Evolutionary conservation across 2,113 vertebrate species (phyloP).

Genomic region (Cynoglossus semilaevis): DNA sequence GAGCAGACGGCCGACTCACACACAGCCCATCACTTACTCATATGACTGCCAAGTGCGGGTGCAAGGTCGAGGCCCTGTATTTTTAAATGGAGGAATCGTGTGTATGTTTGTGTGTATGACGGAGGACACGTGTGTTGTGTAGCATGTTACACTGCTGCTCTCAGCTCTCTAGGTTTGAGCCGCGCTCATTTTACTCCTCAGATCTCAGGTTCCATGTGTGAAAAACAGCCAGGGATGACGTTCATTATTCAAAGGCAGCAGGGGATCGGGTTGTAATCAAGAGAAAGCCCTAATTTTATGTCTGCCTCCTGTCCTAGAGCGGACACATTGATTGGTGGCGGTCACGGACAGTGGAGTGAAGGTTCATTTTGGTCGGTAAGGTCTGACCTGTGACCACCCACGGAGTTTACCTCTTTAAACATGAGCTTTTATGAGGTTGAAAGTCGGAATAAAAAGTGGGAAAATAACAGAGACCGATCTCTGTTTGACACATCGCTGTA

Average conservation of each 20-base stretch:
- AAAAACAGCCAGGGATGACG: conserved; percentile 71
- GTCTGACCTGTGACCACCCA: not conserved
- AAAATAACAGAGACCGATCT: not conserved
- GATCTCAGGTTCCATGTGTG: conserved; percentile 82
- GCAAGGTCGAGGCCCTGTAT: conserved; percentile 27
- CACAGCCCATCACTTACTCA: conserved; percentile 43
- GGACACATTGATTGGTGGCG: conserved; percentile 25
- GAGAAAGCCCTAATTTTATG: conserved; percentile 65
- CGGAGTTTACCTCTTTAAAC: conserved; percentile 5
- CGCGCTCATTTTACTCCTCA: conserved; percentile 73
- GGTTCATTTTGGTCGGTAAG: not conserved
- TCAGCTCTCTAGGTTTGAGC: conserved; percentile 45
- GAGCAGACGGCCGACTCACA: conserved; percentile 51
- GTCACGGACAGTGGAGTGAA: conserved; percentile 13
- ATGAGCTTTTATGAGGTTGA: not conserved
- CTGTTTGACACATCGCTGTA: no score
- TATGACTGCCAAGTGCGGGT: conserved; percentile 21
- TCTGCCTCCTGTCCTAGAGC: conserved; percentile 39
- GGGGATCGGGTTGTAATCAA: conserved; percentile 78
- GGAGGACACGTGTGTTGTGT: conserved; percentile 16
- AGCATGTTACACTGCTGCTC: conserved; percentile 17
- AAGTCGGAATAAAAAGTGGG: conserved; percentile 7
- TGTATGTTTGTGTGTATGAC: conserved; percentile 20
- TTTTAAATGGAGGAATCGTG: conserved; percentile 26
- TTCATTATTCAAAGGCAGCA: conserved; percentile 86